Conservation (phyloP, 2,113 vertebrate genomes). For the Meriones unguiculatus region DNA sequence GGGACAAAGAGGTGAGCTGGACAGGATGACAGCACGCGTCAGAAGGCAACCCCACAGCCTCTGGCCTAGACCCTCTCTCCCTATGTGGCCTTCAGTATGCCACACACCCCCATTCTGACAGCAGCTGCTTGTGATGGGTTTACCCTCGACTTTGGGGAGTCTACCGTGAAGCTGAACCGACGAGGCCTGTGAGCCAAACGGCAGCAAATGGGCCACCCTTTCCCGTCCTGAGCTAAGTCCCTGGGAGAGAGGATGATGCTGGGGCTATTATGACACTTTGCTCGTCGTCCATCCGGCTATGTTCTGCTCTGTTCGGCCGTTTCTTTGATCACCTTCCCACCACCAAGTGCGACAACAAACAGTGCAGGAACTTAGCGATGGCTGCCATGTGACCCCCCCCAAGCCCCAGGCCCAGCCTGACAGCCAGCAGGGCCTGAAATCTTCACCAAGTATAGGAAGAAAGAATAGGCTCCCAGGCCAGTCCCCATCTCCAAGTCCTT, state of each 20-base stretch:
- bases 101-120: accelerated
- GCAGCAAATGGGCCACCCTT: not conserved
- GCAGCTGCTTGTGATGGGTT: too few species aligned
- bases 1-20: not conserved
- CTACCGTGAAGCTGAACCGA: not conserved
- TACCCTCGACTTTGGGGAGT: accelerated
- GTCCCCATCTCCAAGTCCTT: not conserved
- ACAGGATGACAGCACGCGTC: accelerated
- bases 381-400: not conserved
- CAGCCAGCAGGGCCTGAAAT: not conserved
- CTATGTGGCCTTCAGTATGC: not conserved
- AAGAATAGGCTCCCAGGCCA: too few species aligned
- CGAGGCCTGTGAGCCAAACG: not conserved
- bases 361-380: not conserved
- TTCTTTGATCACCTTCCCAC: not conserved
- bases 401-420: not conserved
- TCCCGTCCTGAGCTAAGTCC: not conserved
- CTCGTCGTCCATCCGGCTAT: not conserved
- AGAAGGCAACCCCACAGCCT: not conserved
- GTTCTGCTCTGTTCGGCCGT: not conserved
- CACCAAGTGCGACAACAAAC: not conserved
- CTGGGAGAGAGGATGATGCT: not conserved
- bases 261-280: not conserved
- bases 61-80: too few species aligned
- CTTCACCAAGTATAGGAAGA: not conserved